Base-by-base conservation (phyloP, 2,888 invertebrate species). In the Odiellus spinosus region DNA sequence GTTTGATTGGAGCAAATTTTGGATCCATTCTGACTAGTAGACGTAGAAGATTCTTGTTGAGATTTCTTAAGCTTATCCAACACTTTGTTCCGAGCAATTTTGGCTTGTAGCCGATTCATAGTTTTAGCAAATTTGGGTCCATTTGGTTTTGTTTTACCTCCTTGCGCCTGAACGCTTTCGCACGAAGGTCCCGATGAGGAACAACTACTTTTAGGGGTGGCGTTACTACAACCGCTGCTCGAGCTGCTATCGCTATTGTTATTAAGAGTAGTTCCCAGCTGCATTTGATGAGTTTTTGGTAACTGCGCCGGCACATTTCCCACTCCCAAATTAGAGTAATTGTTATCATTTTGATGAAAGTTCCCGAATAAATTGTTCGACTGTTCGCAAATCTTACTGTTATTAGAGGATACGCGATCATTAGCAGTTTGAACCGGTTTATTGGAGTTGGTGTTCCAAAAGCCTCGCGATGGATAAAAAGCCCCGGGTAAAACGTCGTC, bases 51-150 rank as follows among this genome's bases (percentile, higher is more conserved):
- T 51, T 53, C 48, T 42, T 57, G 55, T 44, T 56, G 55, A 34
- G 50, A 58, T 48, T 55, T 58, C 53, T 61, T 62, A 44, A 63
- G 53, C 49, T 66, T 66, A 53, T 65, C 65, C 50, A 65, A 62
- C 19, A 66, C 63, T 54, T 61, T 63, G 52, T 65, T 66, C 53
- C 65, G 64, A 49, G 65, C 65, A 52, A 67, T 65, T 58, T 64
- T 65, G 33, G 63, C 64, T 54, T 66, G 65, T 40, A 67, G 54
- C 47, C 63, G 60, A 52, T 65, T 65, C 62, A 66, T 62, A 32
- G 64, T 65, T 44, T 64, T 57, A n/a, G 65, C 64, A 40, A 53
- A 42, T 14, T 54, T 54, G 10, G 53, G 50, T 35, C 46, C 40
- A 46, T 49, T 46, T 41, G 47, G 47, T 40, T 54, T 54, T 32